Evolutionary conservation across 2,888 invertebrate species (phyloP).

Genomic region (Andrena minutula): DNA sequence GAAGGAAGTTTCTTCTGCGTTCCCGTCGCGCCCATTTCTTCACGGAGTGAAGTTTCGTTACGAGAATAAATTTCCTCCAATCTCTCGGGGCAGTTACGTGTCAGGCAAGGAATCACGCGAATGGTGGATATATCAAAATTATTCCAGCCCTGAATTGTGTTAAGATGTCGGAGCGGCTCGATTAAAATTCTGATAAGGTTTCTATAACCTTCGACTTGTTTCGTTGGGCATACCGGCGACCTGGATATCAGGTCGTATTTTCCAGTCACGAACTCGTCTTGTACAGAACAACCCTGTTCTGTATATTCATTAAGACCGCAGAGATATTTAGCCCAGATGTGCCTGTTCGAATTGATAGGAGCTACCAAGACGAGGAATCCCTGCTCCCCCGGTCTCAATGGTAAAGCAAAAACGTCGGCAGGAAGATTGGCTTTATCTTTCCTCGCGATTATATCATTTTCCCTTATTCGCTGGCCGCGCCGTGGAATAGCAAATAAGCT

Average conservation of each 20-base stretch:
- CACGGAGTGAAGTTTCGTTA: neutral
- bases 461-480: neutral
- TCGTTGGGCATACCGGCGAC: conserved; percentile 4
- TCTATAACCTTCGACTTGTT: conserved; percentile 39
- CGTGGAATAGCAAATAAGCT: neutral
- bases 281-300: conserved; percentile 36
- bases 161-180: conserved; percentile 21
- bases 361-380: neutral
- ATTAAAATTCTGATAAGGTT: conserved; percentile 39
- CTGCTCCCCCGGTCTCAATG: neutral
- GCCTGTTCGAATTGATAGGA: neutral
- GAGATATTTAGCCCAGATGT: conserved; percentile 27
- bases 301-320: conserved; percentile 43
- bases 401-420: neutral
- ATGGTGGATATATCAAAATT: conserved; percentile 30
- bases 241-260: conserved; percentile 35
- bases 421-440: conserved; percentile 1
- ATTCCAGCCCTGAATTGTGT: neutral
- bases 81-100: neutral
- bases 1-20: neutral
- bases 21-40: neutral
- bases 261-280: conserved; percentile 43
- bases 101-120: conserved; percentile 30
- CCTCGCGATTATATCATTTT: conserved; percentile 5
- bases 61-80: neutral